phyloP scores from a whole-genome alignment of 1,140 invertebrate species.

The Neuroterus valhalla region DNA sequence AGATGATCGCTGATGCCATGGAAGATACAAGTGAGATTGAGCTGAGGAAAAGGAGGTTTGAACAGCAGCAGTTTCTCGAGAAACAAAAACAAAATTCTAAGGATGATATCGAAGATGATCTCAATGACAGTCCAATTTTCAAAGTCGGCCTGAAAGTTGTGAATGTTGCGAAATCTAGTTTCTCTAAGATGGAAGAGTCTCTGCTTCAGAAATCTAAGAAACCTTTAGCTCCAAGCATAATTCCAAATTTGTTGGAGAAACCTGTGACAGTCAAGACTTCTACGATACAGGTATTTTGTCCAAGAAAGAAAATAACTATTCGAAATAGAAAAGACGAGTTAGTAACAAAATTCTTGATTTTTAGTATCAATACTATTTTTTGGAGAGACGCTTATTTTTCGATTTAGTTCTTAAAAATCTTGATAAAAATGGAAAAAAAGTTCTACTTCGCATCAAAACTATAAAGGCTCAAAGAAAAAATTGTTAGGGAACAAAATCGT shows the following conservation, averaged over 20 bases:
- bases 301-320: not conserved
- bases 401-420: too few species aligned
- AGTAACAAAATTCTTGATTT: too few species aligned
- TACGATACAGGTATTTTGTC: not conserved
- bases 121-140: constrained; percentile 63
- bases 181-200: not conserved
- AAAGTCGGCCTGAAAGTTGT: constrained; percentile 65
- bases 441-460: too few species aligned
- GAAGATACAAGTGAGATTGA: constrained; percentile 82
- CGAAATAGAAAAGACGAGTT: too few species aligned
- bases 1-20: constrained; percentile 73
- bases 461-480: too few species aligned
- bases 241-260: constrained; percentile 26
- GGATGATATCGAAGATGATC: constrained; percentile 57
- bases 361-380: not conserved
- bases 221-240: not conserved
- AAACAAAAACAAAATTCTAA: constrained; percentile 67
- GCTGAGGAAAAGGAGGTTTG: constrained; percentile 80
- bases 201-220: not conserved
- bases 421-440: too few species aligned
- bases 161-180: constrained; percentile 41
- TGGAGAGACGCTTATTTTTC: not conserved
- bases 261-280: constrained; percentile 31
- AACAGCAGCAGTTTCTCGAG: constrained; percentile 81
- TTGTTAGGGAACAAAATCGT: too few species aligned